Evolutionary conservation across 1,140 invertebrate genomes (phyloP).

Genomic region (Anthonomus grandis): DNA sequence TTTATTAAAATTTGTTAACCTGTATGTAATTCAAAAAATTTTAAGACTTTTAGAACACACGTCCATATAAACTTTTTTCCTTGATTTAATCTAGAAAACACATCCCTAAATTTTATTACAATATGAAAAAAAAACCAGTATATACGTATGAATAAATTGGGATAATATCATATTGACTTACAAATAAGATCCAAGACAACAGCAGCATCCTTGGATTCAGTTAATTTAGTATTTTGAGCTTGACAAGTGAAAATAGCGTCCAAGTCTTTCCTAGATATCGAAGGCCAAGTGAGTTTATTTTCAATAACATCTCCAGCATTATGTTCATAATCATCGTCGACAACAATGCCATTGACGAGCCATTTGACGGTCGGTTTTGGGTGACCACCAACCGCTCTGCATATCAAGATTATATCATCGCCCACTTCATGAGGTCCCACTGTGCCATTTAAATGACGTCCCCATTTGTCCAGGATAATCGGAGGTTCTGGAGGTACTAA

Average conservation of each 20-base stretch:
- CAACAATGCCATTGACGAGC: slow-evolving; percentile 70
- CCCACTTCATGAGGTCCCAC: slow-evolving; percentile 78
- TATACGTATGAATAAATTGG: too few relatives aligned
- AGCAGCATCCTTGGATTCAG: slow-evolving; percentile 69
- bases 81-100: too few relatives aligned
- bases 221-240: slow-evolving; percentile 76
- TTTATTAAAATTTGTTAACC: too few relatives aligned
- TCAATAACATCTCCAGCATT: slow-evolving; percentile 81
- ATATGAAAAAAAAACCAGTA: too few relatives aligned
- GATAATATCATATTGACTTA: too few relatives aligned
- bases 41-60: too few relatives aligned
- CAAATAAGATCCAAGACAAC: slow-evolving; percentile 76
- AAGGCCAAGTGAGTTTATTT: slow-evolving; percentile 72
- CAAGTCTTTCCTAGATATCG: slow-evolving; percentile 72
- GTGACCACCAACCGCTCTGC: slow-evolving; percentile 61
- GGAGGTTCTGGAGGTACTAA: slow-evolving; percentile 83
- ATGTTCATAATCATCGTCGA: slow-evolving; percentile 78
- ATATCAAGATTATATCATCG: slow-evolving; percentile 61
- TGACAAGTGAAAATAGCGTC: slow-evolving; percentile 80
- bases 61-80: too few relatives aligned
- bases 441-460: slow-evolving; percentile 65
- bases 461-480: slow-evolving; percentile 75
- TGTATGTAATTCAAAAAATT: too few relatives aligned
- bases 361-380: slow-evolving; percentile 64
- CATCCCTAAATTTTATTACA: too few relatives aligned